Percentiles rank a stretch among this genome's conserved stretches.
These are phyloP conservation scores for Pseudois nayaur DNA, from an alignment of 2,113 vertebrate species.

Conservation along the genomic window DNA sequence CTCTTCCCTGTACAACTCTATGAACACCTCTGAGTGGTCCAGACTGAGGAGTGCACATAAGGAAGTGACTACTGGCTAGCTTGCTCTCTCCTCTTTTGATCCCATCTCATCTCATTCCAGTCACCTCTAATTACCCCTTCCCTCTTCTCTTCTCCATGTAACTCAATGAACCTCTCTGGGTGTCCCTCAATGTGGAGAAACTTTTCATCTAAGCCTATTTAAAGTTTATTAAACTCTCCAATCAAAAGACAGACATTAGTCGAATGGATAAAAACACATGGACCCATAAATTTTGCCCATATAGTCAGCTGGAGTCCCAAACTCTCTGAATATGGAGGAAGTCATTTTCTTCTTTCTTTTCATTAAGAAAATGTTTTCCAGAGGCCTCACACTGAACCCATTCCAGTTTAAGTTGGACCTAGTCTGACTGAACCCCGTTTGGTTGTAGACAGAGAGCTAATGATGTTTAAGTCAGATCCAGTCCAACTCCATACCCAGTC, in stretches of 20 bases:
- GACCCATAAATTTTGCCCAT: not conserved
- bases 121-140: too few species aligned
- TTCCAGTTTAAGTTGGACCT: not conserved
- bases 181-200: too few species aligned
- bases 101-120: too few species aligned
- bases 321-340: not conserved
- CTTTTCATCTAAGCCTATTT: not conserved
- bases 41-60: too few species aligned
- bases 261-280: not conserved
- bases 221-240: not conserved
- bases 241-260: not conserved
- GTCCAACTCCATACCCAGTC: not conserved
- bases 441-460: not conserved
- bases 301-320: not conserved
- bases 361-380: not conserved
- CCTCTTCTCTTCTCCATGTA: too few species aligned
- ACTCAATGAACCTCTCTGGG: too few species aligned
- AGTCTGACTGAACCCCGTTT: not conserved
- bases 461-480: not conserved
- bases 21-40: too few species aligned
- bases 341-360: not conserved
- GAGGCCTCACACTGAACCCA: not conserved
- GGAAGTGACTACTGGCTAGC: too few species aligned
- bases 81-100: too few species aligned
- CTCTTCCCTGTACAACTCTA: too few species aligned